Evolutionary conservation across 37 sponge, comb jelly and placozoan genomes (phyloP).

Genomic region (Geodia barretti): DNA sequence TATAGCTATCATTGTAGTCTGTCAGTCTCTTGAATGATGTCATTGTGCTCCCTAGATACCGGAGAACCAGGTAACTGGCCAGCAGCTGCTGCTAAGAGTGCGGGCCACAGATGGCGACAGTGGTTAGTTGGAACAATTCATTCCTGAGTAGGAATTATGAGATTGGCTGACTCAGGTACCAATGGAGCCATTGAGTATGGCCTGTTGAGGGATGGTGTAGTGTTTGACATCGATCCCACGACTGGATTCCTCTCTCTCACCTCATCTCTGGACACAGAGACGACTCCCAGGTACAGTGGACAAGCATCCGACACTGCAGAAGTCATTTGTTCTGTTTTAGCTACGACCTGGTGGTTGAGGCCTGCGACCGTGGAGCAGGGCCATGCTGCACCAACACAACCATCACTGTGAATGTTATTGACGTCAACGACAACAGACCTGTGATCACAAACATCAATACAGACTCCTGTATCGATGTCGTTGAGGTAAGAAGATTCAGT

Average conservation of each 20-base stretch:
- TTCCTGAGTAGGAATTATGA: neutral
- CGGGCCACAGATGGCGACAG: neutral
- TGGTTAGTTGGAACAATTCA: neutral
- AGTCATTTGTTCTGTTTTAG: neutral
- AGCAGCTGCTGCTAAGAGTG: neutral
- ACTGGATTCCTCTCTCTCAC: slow-evolving; percentile 29
- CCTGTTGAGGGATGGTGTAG: slow-evolving; percentile 12
- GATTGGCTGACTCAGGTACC: neutral
- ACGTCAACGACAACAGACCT: slow-evolving; percentile 51
- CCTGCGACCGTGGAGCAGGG: slow-evolving; percentile 15
- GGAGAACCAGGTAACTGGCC: neutral
- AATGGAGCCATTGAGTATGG: slow-evolving; percentile 27
- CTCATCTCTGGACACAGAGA: slow-evolving; percentile 35
- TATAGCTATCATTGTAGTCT: neutral
- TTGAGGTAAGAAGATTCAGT: slow-evolving; percentile 21
- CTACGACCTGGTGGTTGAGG: slow-evolving; percentile 36
- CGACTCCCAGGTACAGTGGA: neutral
- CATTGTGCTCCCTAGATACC: neutral
- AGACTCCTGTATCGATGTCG: neutral
- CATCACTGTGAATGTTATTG: slow-evolving; percentile 23
- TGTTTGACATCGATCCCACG: slow-evolving; percentile 22
- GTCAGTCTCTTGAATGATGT: neutral
- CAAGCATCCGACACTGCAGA: neutral
- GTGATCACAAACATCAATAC: slow-evolving; percentile 31
- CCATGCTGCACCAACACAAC: slow-evolving; percentile 30